phyloP scores from a whole-genome alignment of 2,888 invertebrate genomes.

The Cheilosia pagana region DNA sequence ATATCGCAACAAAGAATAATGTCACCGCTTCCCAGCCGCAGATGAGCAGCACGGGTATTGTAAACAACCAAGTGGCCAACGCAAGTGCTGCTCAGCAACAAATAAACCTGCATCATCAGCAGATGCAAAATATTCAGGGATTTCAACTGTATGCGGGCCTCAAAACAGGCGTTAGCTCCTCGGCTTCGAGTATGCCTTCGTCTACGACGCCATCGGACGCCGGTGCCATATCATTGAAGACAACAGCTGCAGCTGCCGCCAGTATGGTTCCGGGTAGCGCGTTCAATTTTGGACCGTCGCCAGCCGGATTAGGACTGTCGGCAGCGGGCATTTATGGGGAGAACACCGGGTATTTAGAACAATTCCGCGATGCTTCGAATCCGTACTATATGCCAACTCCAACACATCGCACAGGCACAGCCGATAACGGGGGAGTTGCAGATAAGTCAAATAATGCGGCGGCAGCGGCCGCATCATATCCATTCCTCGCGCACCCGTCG shows the following conservation, averaged over 20 bases:
- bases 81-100: constrained; percentile 74
- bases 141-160: constrained; percentile 86
- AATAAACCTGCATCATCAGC: constrained; percentile 76
- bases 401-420: constrained; percentile 81
- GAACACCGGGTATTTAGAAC: constrained; percentile 88
- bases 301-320: constrained; percentile 84
- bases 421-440: constrained; percentile 76
- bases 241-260: constrained; percentile 83
- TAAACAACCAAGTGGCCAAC: constrained; percentile 51
- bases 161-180: constrained; percentile 82
- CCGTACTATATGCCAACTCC: constrained; percentile 85
- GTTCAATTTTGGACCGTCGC: constrained; percentile 91
- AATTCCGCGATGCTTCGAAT: constrained; percentile 87
- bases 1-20: constrained; percentile 76
- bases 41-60: constrained; percentile 37
- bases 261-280: constrained; percentile 92
- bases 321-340: constrained; percentile 86
- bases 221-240: constrained; percentile 86
- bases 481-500: constrained; percentile 85
- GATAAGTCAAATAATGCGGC: constrained; percentile 84
- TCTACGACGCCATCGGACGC: constrained; percentile 75
- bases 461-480: constrained; percentile 84
- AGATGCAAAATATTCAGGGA: constrained; percentile 82
- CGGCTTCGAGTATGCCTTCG: constrained; percentile 70
- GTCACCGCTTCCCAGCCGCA: constrained; percentile 64